Conservation (phyloP, 2,113 vertebrate species). For the Ammodytes dubius region DNA sequence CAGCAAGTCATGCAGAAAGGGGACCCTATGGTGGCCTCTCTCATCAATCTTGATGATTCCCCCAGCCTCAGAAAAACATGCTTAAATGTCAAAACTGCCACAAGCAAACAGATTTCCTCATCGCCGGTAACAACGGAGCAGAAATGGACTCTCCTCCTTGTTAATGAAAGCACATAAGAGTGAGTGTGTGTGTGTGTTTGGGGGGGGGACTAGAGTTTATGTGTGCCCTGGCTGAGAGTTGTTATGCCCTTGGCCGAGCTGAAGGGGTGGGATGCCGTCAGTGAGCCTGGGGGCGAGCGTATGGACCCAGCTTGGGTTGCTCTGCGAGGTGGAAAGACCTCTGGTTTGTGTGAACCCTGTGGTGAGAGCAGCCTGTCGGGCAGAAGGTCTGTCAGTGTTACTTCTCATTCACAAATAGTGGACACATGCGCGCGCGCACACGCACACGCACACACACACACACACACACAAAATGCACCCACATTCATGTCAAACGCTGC, state of each 20-base stretch:
- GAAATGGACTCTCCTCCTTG: slow-evolving; percentile 68
- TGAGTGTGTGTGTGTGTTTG: slow-evolving; percentile 18
- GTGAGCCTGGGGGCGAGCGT: slow-evolving; percentile 71
- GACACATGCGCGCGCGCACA: background rate
- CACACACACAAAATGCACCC: background rate
- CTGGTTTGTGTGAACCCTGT: slow-evolving; percentile 57
- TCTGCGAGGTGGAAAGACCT: slow-evolving; percentile 65
- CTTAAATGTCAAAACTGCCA: slow-evolving; percentile 58
- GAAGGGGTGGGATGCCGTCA: slow-evolving; percentile 64
- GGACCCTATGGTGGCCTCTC: slow-evolving; percentile 27
- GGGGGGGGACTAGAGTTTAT: slow-evolving; percentile 48
- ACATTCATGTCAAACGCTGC: background rate
- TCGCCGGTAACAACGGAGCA: slow-evolving; percentile 48
- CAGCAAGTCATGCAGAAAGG: slow-evolving; percentile 37
- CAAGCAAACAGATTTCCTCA: slow-evolving; percentile 64
- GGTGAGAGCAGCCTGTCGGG: slow-evolving; percentile 73
- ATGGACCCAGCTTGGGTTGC: slow-evolving; percentile 62
- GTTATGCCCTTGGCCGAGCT: slow-evolving; percentile 43
- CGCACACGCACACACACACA: slow-evolving; percentile 5
- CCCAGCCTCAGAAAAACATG: slow-evolving; percentile 43
- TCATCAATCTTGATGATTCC: slow-evolving; percentile 69
- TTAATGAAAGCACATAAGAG: slow-evolving; percentile 66
- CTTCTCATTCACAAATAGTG: slow-evolving; percentile 69
- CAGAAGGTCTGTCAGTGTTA: slow-evolving; percentile 75
- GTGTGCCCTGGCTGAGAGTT: slow-evolving; percentile 43